Base-by-base conservation (phyloP, 2,113 vertebrate species). In the Leptocoma aspasia region DNA sequence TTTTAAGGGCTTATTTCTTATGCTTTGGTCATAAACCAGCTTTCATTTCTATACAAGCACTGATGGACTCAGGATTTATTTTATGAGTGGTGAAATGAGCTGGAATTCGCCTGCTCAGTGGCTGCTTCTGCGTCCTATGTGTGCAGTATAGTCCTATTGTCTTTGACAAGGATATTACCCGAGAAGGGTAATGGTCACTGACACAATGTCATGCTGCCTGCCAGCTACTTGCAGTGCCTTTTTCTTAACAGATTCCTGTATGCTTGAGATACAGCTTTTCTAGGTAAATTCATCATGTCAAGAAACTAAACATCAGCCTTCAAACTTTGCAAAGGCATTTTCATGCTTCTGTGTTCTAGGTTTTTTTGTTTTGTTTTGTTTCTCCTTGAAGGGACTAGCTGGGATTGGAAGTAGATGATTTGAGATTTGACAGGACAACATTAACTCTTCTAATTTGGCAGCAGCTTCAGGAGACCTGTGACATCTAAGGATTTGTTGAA, bases 1-100 rank as follows among this genome's bases (percentile, higher is more conserved):
- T 82, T 90, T 95, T 75, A 90, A 93, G 63, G 66, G n/a, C 75
- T 95, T 93, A 89, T n/a, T 28, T 88, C n/a, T 57, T 50, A 52
- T 69, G 33, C 18, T 69, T 65, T 2, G 1, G 30, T 57, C 45
- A 57, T 83, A 70, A 93, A 92, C 0, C 35, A 77, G 20, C 63
- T 83, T 92, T 80, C 23, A 66, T 53, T 90, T 92, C 63, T 82
- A 9, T 42, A 53, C 15, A 42, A 77, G 31, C 45, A 77, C 33
- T 37, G 50, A 65, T 24, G 37, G 41, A 45, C 26, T 61, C n/a
- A 42, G 33, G 14, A 82, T 95, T 90, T 88, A 73, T 80, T 88
- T 93, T 83, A 69, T 59, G n/a, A 73, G 31, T 87, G 75, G 52
- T 61, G 39, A 61, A 82, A 82, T 66, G 20, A 73, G 19, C 7